Conservation (phyloP, 2,797 vertebrate genomes). For the Heteromormyrus szaboi region DNA sequence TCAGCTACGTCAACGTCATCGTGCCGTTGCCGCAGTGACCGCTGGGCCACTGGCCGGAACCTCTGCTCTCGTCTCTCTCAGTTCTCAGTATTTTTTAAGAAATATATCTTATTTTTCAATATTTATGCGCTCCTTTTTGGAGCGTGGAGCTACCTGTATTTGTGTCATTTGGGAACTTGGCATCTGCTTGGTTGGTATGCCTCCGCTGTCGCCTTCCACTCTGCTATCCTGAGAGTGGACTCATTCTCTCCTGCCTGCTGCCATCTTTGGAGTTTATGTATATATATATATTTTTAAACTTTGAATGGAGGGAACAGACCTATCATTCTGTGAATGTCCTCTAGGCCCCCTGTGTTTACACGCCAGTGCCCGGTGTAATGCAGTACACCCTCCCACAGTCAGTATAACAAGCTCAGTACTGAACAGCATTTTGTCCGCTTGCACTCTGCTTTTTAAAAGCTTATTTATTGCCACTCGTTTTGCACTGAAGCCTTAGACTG, state of each 20-base stretch:
- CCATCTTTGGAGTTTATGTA: background rate
- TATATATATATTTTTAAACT: background rate
- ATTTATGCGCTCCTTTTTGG: background rate
- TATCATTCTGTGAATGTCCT: conserved; percentile 15
- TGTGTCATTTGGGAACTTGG: background rate
- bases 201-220: background rate
- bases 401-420: background rate
- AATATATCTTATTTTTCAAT: conserved; percentile 7
- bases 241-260: background rate
- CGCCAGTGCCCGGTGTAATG: background rate
- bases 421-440: background rate
- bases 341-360: background rate
- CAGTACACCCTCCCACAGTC: background rate
- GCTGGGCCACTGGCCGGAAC: no score
- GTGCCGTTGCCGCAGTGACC: conserved; percentile 76
- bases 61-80: background rate
- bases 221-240: background rate
- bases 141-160: background rate
- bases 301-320: background rate
- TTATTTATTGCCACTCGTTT: background rate
- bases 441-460: background rate
- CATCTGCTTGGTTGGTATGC: background rate
- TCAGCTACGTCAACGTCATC: conserved; percentile 80
- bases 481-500: conserved; percentile 13
- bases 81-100: background rate